Evolutionary conservation across 2,113 vertebrate genomes (phyloP).

Genomic region (Poecilia latipinna): DNA sequence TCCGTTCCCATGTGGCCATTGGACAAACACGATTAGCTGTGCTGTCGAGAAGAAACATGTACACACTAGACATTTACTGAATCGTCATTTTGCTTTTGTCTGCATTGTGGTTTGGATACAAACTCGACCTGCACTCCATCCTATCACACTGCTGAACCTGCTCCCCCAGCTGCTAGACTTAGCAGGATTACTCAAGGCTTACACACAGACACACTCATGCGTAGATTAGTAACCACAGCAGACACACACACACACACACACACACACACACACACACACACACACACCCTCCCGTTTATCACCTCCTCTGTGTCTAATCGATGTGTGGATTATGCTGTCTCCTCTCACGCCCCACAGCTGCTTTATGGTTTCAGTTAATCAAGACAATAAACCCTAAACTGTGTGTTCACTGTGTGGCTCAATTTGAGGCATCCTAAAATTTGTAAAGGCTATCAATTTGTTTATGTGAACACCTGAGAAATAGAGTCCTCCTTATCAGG

Average conservation of each 20-base stretch:
- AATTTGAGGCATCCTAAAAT: slow-evolving; percentile 5
- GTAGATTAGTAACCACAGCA: slow-evolving; percentile 25
- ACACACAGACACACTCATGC: slow-evolving; percentile 22
- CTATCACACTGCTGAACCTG: slow-evolving; percentile 51
- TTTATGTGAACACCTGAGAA: slow-evolving; percentile 5
- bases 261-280: slow-evolving; percentile 33
- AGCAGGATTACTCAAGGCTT: slow-evolving; percentile 67
- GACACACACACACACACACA: slow-evolving; percentile 28
- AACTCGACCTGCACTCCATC: slow-evolving; percentile 33
- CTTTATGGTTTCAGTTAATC: slow-evolving; percentile 47
- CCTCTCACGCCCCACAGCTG: slow-evolving; percentile 63
- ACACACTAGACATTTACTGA: background rate
- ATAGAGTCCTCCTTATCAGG: slow-evolving; percentile 27
- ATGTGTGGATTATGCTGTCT: slow-evolving; percentile 68
- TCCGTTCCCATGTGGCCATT: background rate
- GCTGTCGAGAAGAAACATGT: background rate
- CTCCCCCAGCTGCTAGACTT: slow-evolving; percentile 61
- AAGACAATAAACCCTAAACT: slow-evolving; percentile 14
- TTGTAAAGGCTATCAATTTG: slow-evolving; percentile 5
- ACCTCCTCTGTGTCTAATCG: slow-evolving; percentile 59
- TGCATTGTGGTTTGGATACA: slow-evolving; percentile 40
- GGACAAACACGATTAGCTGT: background rate
- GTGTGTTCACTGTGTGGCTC: slow-evolving; percentile 3
- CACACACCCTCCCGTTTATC: slow-evolving; percentile 36
- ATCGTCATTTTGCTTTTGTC: slow-evolving; percentile 12